Evolutionary conservation across 2,888 invertebrate genomes (phyloP).

Genomic region (Philereme vetulata): DNA sequence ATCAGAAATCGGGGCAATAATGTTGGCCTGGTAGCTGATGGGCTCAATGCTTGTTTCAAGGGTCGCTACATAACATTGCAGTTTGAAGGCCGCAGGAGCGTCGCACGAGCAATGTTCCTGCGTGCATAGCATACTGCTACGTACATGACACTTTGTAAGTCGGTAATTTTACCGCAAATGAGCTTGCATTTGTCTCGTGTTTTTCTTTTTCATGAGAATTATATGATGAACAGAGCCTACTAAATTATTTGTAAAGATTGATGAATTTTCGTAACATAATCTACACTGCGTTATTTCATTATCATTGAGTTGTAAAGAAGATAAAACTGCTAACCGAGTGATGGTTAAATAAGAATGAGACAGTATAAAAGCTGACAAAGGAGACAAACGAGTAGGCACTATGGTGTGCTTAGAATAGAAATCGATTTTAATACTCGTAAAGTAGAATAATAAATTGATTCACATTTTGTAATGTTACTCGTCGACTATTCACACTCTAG

Average conservation of each 20-base stretch:
- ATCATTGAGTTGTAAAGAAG: no score
- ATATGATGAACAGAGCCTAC: neutral
- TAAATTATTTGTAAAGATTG: no score
- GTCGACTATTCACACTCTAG: neutral
- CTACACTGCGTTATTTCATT: no score
- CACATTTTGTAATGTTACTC: constrained; percentile 8
- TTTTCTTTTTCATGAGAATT: neutral
- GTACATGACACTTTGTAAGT: constrained; percentile 16
- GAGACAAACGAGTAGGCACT: constrained; percentile 14
- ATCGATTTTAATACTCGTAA: constrained; percentile 11
- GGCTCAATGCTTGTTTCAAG: constrained; percentile 40
- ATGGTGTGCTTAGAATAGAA: constrained; percentile 22
- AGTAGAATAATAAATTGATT: constrained; percentile 17
- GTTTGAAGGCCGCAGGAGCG: constrained; percentile 56
- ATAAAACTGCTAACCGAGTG: neutral
- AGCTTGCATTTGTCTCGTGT: constrained; percentile 1
- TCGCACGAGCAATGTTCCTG: constrained; percentile 47
- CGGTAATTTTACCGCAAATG: constrained; percentile 25
- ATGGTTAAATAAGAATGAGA: neutral
- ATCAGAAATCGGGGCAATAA: neutral
- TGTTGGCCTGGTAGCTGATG: neutral
- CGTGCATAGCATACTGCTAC: constrained; percentile 52
- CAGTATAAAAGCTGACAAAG: constrained; percentile 18
- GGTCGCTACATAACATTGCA: constrained; percentile 48
- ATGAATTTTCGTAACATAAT: no score